Evolutionary conservation across 2,113 vertebrate species (phyloP).

Genomic region (Stigmatopora nigra): DNA sequence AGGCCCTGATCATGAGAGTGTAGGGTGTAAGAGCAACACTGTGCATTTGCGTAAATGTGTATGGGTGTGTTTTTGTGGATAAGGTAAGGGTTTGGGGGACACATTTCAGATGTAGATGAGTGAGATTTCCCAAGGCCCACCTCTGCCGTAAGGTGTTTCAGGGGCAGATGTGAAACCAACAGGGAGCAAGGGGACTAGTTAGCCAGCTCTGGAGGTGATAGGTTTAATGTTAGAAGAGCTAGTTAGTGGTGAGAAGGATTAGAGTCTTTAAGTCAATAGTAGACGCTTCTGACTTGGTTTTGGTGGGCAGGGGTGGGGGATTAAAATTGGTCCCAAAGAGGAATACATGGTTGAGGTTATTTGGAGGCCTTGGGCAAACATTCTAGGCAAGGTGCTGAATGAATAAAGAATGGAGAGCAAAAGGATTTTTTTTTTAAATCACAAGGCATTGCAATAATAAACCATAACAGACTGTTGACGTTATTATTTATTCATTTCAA

Average conservation of each 20-base stretch:
- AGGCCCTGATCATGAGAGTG: slow-evolving; percentile 21
- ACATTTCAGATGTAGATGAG: slow-evolving; percentile 10
- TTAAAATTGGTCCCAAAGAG: slow-evolving; percentile 64
- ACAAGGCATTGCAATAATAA: neutral
- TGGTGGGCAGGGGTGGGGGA: neutral
- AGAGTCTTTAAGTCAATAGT: slow-evolving; percentile 51
- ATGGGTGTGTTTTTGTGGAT: slow-evolving; percentile 15
- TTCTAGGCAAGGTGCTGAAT: slow-evolving; percentile 27
- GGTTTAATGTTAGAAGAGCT: slow-evolving; percentile 53
- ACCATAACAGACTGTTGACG: neutral
- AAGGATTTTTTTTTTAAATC: no score
- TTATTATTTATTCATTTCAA: no score
- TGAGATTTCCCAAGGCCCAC: slow-evolving; percentile 47
- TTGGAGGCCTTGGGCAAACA: slow-evolving; percentile 35
- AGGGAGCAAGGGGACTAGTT: slow-evolving; percentile 65
- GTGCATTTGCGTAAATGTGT: neutral
- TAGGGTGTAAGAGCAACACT: neutral
- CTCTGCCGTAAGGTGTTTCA: slow-evolving; percentile 58
- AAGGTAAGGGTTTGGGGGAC: neutral
- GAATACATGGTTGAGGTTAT: slow-evolving; percentile 37
- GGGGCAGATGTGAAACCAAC: slow-evolving; percentile 72
- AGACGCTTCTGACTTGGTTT: slow-evolving; percentile 17
- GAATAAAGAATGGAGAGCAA: neutral
- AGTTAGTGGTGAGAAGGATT: slow-evolving; percentile 57
- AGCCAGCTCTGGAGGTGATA: slow-evolving; percentile 56